Percentiles rank a stretch among this genome's conserved stretches.
Evolutionary conservation across 2,888 invertebrate species (phyloP).

Genomic region (Parnassius apollo): DNA sequence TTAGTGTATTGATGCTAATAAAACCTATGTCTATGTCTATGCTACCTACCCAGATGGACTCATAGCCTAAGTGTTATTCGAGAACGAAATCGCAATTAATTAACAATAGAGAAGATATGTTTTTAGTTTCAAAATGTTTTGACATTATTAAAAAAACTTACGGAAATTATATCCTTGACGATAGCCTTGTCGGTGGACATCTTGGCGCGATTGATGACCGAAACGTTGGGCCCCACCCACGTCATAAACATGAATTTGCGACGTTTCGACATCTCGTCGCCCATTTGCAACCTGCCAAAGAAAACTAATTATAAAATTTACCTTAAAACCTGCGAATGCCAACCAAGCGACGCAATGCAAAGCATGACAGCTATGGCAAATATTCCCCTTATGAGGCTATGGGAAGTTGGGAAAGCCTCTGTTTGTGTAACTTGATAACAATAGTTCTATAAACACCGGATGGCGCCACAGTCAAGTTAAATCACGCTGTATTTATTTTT

Average conservation of each 20-base stretch:
- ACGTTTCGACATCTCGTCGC: conserved; percentile 91
- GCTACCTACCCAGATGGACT: no score
- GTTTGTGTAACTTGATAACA: no score
- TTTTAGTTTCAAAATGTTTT: no score
- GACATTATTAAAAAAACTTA: conserved; percentile 58
- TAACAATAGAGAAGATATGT: no score
- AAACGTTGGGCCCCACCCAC: conserved; percentile 88
- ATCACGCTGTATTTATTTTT: no score
- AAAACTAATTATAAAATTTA: neutral
- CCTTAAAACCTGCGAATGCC: neutral
- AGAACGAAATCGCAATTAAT: no score
- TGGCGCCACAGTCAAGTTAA: no score
- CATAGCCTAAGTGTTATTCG: no score
- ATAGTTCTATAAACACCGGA: no score
- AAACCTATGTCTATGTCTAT: no score
- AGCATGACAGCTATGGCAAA: neutral
- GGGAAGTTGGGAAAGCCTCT: neutral
- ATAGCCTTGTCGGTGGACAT: conserved; percentile 91
- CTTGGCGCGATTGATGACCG: conserved; percentile 89
- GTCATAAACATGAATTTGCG: conserved; percentile 90
- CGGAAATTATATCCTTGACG: conserved; percentile 88
- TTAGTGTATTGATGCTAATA: no score
- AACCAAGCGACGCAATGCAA: neutral
- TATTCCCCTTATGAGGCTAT: no score
- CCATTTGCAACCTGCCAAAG: conserved; percentile 83